Base-by-base conservation (phyloP, 2,113 vertebrate species). In the Lagopus leucura region DNA sequence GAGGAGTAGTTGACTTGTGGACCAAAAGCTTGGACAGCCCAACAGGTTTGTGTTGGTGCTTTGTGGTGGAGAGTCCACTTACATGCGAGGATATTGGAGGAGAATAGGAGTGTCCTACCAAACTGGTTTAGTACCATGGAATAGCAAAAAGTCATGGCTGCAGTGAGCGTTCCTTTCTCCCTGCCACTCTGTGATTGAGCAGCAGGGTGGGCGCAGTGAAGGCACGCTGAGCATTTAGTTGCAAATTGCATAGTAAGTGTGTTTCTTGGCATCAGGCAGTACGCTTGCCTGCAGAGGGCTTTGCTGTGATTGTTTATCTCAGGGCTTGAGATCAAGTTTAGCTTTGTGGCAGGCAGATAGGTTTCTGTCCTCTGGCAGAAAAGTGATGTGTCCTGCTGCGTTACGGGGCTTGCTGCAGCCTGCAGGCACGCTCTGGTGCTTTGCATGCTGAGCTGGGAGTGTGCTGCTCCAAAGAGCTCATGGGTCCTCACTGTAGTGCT, bases 401-500 rank as follows among this genome's bases (percentile, higher is more conserved):
- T 38, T 22, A 0, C 19, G 66, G 21, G 2, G n/a, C 7, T 61
- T 1, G 5, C n/a, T 87, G 61, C 52, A 64, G 36, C 40, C 64
- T 69, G 78, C 60, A 43, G 84, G 17, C 0, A 1, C 12, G 55
- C 54, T 87, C 36, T 10, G 48, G 58, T 7, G 2, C 78, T 85
- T 82, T 47, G n/a, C 0, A 0, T 40, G 11, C 43, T 0, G 1
- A 3, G 19, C 2, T 3, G 75, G 73, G 60, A 58, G 74, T 5
- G 0, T 1, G 2, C 0, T 0, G 58, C 92, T 4, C 5, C 52
- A 54, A 8, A 42, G 55, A 25, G 55, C 73, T 34, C 36, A 1
- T 2, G 58, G 47, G 92, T 32, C 76, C 36, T 54, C 2, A 0
- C 25, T 27, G 25, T 25, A 27, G 0, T 1, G 2, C 0, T 0